Conservation (phyloP, 2,888 invertebrate genomes). For the Eurytoma adleriae region DNA sequence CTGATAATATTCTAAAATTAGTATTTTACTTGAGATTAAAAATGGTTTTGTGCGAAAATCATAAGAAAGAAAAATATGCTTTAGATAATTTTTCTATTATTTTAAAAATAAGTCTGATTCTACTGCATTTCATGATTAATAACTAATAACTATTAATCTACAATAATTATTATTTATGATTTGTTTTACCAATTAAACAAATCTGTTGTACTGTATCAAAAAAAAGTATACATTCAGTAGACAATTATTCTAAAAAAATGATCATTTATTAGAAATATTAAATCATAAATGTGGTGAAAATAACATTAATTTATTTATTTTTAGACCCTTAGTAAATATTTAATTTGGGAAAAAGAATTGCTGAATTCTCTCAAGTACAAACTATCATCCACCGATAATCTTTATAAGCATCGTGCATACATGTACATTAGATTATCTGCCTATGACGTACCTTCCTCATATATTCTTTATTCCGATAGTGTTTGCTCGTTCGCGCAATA, state of each 20-base stretch:
- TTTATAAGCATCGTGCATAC: conserved; percentile 50
- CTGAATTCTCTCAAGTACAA: conserved; percentile 58
- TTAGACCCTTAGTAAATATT: conserved; percentile 39
- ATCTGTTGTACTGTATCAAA: neutral
- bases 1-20: no score
- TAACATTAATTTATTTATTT: conserved; percentile 33
- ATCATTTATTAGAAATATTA: conserved; percentile 52
- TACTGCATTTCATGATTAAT: no score
- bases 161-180: no score
- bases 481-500: conserved; percentile 19
- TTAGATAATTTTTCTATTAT: no score
- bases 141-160: no score
- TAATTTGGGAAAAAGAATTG: conserved; percentile 53
- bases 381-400: conserved; percentile 52
- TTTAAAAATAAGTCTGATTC: no score
- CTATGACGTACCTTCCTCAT: conserved; percentile 25
- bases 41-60: no score
- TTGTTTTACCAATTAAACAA: no score
- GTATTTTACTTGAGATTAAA: no score
- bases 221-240: conserved; percentile 28
- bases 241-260: conserved; percentile 47
- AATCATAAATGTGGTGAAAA: conserved; percentile 47
- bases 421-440: conserved; percentile 48
- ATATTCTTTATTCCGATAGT: conserved; percentile 31
- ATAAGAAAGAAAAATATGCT: no score